Conservation (phyloP, 2,797 vertebrate species). For the Sorex maritimensis region DNA sequence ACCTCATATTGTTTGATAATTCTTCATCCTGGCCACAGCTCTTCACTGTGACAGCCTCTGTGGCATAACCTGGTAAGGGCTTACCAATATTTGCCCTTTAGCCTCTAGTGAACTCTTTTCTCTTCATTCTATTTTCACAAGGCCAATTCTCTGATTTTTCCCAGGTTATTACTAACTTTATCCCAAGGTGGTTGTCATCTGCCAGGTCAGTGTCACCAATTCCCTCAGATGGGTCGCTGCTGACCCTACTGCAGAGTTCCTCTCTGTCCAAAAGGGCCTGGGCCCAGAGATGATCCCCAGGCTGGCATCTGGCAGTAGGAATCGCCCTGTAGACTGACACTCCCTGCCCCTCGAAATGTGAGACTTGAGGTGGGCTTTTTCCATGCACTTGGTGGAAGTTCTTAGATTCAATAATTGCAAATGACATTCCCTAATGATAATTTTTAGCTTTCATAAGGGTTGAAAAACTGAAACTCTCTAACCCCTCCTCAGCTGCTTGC, state of each 20-base stretch:
- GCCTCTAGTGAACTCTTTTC: constrained; percentile 37
- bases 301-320: constrained; percentile 14
- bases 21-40: too few species aligned
- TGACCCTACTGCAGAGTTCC: neutral
- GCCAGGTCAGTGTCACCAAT: constrained; percentile 36
- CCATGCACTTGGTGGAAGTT: constrained; percentile 31
- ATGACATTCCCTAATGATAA: constrained; percentile 44
- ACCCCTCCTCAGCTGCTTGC: neutral
- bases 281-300: constrained; percentile 21
- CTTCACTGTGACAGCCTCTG: neutral
- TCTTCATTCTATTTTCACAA: constrained; percentile 45
- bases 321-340: neutral
- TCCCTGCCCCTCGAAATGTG: neutral
- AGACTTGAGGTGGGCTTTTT: constrained; percentile 33
- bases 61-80: neutral
- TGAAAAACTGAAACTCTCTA: neutral
- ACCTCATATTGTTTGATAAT: neutral
- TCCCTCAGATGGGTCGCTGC: constrained; percentile 14
- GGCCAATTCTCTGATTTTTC: constrained; percentile 53
- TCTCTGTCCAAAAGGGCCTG: constrained; percentile 7
- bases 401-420: constrained; percentile 31
- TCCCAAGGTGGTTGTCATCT: constrained; percentile 55
- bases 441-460: constrained; percentile 16
- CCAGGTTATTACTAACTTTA: constrained; percentile 33
- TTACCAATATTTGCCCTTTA: constrained; percentile 9